These are phyloP conservation scores for Melanotaenia nigrans DNA, from an alignment of 2,797 vertebrate genomes.

Conservation along the genomic window DNA sequence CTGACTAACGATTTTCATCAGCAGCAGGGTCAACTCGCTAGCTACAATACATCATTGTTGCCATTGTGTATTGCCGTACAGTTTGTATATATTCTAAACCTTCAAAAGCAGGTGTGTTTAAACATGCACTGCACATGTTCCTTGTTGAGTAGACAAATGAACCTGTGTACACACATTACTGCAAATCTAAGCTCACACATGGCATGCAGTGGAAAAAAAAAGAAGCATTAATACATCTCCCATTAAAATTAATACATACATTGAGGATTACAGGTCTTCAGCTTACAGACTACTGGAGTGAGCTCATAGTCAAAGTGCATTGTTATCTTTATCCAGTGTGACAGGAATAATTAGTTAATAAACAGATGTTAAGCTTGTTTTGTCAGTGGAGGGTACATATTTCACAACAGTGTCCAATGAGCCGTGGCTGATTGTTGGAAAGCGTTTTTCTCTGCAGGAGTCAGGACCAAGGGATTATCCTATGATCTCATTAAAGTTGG, in stretches of 20 bases:
- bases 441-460: constrained; percentile 19
- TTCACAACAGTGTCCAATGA: not conserved
- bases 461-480: constrained; percentile 46
- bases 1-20: too few relatives aligned
- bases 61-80: too few relatives aligned
- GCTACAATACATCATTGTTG: too few relatives aligned
- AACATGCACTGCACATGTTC: too few relatives aligned
- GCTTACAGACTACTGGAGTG: not conserved
- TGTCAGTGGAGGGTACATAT: constrained; percentile 8
- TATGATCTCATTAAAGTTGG: constrained; percentile 57
- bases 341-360: not conserved
- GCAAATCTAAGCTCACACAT: not conserved
- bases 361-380: constrained; percentile 5
- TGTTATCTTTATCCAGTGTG: constrained; percentile 2
- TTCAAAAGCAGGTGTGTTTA: too few relatives aligned
- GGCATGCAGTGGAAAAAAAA: not conserved
- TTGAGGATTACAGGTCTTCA: constrained; percentile 18
- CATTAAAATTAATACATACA: constrained; percentile 11
- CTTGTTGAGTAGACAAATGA: too few relatives aligned
- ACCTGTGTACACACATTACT: not conserved
- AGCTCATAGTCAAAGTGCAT: constrained; percentile 4
- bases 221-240: not conserved
- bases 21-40: too few relatives aligned
- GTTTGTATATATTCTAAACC: too few relatives aligned
- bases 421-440: constrained; percentile 1